Conservation (phyloP, 2,113 vertebrate genomes). For the Camelus bactrianus region DNA sequence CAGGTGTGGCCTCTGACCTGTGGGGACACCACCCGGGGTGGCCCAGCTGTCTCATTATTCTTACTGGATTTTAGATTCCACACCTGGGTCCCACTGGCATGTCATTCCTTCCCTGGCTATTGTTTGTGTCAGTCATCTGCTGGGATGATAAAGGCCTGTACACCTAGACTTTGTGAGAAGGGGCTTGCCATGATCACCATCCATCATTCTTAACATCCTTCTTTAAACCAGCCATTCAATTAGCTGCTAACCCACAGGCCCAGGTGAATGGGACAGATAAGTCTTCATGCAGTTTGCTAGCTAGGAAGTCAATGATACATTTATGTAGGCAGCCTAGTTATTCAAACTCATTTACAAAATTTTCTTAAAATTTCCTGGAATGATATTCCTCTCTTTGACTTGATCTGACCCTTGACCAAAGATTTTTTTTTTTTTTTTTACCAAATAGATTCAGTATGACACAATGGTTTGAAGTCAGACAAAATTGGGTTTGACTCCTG, state of each 20-base stretch:
- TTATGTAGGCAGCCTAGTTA: background rate
- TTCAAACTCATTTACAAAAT: background rate
- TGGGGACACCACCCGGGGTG: background rate
- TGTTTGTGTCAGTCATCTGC: background rate
- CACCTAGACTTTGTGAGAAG: background rate
- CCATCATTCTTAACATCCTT: background rate
- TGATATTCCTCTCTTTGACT: background rate
- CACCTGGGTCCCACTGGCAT: background rate
- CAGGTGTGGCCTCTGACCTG: background rate
- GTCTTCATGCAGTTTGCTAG: background rate
- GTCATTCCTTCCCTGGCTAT: background rate
- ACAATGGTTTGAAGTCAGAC: background rate
- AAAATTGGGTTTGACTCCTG: background rate
- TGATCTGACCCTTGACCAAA: background rate
- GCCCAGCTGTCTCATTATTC: conserved; percentile 16
- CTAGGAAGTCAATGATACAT: background rate
- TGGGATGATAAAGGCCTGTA: background rate
- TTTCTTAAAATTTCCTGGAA: background rate
- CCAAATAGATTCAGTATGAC: background rate
- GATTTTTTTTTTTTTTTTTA: background rate
- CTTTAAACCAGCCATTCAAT: background rate
- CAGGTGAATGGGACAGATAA: background rate
- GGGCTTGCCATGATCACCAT: background rate
- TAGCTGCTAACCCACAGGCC: background rate
- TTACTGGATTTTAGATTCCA: background rate